Conservation (phyloP, 2,797 vertebrate genomes). For the Sylvilagus floridanus region DNA sequence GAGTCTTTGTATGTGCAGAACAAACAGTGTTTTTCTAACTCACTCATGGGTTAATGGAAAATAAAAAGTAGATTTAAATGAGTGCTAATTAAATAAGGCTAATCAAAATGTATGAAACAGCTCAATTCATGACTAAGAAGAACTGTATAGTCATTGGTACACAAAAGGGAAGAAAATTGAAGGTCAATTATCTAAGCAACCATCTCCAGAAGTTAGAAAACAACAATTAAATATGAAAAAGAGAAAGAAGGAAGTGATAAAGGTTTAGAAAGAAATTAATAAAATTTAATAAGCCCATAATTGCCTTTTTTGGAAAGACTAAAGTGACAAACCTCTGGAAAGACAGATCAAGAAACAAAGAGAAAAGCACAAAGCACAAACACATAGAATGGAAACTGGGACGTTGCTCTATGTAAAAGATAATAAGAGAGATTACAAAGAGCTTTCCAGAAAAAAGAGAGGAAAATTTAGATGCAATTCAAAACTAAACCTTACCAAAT, state of each 20-base stretch:
- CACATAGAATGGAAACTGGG: background rate
- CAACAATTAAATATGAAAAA: background rate
- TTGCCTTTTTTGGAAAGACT: background rate
- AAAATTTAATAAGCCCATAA: background rate
- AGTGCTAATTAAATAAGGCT: slow-evolving; percentile 13
- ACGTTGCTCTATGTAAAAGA: background rate
- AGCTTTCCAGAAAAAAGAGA: background rate
- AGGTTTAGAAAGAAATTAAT: background rate
- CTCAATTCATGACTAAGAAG: background rate
- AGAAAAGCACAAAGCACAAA: background rate
- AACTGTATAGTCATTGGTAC: background rate
- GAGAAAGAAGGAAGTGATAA: background rate
- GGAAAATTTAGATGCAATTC: background rate
- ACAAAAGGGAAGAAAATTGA: background rate
- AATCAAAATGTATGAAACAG: background rate
- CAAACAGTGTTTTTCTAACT: background rate
- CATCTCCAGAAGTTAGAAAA: background rate
- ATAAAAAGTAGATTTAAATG: background rate
- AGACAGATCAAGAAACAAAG: background rate
- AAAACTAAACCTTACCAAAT: slow-evolving; percentile 3
- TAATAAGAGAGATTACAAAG: background rate
- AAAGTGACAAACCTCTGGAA: background rate
- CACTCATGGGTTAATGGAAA: background rate
- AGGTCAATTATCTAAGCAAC: background rate
- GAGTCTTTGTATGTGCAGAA: background rate